Evolutionary conservation across 2,888 invertebrate species (phyloP), one percentile per base, ranked within the genome.

Genomic region (Amphipoea lucens): DNA sequence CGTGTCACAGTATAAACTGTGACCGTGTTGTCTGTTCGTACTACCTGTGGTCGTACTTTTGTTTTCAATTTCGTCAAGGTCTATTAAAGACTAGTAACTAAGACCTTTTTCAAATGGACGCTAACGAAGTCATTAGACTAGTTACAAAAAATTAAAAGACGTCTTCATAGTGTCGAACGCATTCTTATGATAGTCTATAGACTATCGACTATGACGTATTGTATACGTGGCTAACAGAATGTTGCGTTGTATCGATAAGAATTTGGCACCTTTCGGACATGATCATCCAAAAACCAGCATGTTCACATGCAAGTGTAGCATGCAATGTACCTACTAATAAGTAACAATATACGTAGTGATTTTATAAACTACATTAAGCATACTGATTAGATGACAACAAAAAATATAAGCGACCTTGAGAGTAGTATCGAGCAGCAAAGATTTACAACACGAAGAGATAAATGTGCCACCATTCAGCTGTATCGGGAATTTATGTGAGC

Each of bases 61-160:
- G 45, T 89, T 82, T 81, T 85, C 78, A 78, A 81, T 73, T 76
- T 75, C 62, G 51, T 77, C 82, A 85, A 87, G 89, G 85, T 78
- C 70, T 82, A 82, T 74, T 85, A 83, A 85, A 89, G 66, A 85
- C 76, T 72, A 69, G 69, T 72, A 72, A 84, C 75, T 75, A 51
- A 77, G 79, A 86, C 87, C 89, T 88, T 81, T 78, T 83, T 71
- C 70, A 87, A 88, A 84, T 74, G 1, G 36, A 82, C 66, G 45
- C 36, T 84, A 72, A 78, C 66, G 40, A 51, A 68, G 72, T 76
- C 51, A 73, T 57, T 80, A 71, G 40, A 71, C 69, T 67, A 69
- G 62, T 70, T 76, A 29, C 45, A 62, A 63, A 29, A 40, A 67
- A 54, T 74, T 65, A 69, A 78, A 74, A 74, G 12, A 69, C 51